These are phyloP conservation scores for Odontomachus brunneus DNA, from an alignment of 1,140 invertebrate genomes.

Conservation along the genomic window DNA sequence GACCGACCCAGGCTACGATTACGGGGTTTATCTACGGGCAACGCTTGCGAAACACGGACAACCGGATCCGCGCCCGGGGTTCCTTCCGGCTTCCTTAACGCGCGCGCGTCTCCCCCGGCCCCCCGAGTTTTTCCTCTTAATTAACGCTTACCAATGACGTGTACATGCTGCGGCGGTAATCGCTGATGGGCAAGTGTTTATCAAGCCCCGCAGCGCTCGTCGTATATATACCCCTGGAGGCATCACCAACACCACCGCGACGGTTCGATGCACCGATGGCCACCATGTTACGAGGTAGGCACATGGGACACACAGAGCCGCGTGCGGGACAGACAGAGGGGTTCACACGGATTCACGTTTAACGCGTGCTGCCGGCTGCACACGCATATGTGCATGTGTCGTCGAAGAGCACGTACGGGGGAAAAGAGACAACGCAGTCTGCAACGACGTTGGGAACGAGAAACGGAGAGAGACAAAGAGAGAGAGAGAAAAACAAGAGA, in stretches of 20 bases:
- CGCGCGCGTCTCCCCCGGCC: not conserved
- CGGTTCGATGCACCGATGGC: constrained; percentile 61
- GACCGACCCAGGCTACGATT: constrained; percentile 4
- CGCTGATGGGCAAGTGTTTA: constrained; percentile 82
- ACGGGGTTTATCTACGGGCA: constrained; percentile 4
- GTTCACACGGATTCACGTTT: constrained; percentile 71
- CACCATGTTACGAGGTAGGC: constrained; percentile 64
- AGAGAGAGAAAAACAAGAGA: too few species aligned
- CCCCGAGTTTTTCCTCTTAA: constrained; percentile 45
- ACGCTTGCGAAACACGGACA: too few species aligned
- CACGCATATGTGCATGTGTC: constrained; percentile 11
- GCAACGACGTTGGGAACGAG: constrained; percentile 70
- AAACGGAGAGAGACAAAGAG: constrained; percentile 40
- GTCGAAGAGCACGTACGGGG: constrained; percentile 65
- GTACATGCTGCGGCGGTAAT: constrained; percentile 82
- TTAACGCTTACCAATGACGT: constrained; percentile 80
- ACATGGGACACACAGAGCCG: constrained; percentile 67
- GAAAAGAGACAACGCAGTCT: constrained; percentile 73
- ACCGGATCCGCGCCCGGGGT: not conserved
- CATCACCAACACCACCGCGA: constrained; percentile 73
- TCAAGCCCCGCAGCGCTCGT: constrained; percentile 76
- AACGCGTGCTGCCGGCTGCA: constrained; percentile 29
- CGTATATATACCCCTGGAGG: constrained; percentile 81
- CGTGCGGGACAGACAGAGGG: constrained; percentile 35
- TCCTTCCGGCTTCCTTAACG: not conserved